A percentile compares a stretch with the other conserved stretches of the same genome.
phyloP scores from a whole-genome alignment of 1,140 invertebrate genomes.

The Drosophila yakuba region DNA sequence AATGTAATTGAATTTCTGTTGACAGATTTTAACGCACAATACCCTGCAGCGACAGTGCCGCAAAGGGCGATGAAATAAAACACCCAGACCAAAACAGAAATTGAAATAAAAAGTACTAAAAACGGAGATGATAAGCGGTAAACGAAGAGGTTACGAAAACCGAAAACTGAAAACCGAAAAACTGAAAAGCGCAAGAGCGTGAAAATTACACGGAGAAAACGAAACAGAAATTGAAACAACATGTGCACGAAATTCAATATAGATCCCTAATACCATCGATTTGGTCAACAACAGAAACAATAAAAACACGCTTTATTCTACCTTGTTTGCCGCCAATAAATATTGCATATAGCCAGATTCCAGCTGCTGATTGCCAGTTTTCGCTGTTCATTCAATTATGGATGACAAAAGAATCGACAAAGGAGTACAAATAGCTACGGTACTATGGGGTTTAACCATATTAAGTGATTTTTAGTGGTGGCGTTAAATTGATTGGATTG shows the following conservation, averaged over 20 bases:
- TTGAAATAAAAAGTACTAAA: constrained; percentile 6
- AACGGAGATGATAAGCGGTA: background rate
- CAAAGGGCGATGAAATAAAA: constrained; percentile 34
- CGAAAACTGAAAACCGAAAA: constrained; percentile 8
- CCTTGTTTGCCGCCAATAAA: constrained; percentile 15
- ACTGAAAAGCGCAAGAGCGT: constrained; percentile 7
- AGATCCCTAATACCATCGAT: background rate
- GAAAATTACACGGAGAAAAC: constrained; percentile 7
- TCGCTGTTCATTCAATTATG: constrained; percentile 28
- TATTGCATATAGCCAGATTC: constrained; percentile 13
- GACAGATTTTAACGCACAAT: constrained; percentile 82
- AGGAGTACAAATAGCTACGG: constrained; percentile 4
- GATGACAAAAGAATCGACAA: constrained; percentile 15
- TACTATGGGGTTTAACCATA: background rate
- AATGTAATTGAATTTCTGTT: constrained; percentile 82
- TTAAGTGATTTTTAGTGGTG: constrained; percentile 19
- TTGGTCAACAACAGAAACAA: background rate
- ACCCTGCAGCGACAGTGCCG: constrained; percentile 73
- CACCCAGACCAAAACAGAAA: constrained; percentile 8
- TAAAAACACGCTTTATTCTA: background rate
- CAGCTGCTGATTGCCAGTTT: background rate
- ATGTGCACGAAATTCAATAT: constrained; percentile 17
- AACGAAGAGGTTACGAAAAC: constrained; percentile 1
- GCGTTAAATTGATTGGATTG: background rate
- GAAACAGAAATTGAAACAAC: background rate